phyloP scores from a whole-genome alignment of 2,113 vertebrate genomes.

The Atherinomorus stipes region DNA sequence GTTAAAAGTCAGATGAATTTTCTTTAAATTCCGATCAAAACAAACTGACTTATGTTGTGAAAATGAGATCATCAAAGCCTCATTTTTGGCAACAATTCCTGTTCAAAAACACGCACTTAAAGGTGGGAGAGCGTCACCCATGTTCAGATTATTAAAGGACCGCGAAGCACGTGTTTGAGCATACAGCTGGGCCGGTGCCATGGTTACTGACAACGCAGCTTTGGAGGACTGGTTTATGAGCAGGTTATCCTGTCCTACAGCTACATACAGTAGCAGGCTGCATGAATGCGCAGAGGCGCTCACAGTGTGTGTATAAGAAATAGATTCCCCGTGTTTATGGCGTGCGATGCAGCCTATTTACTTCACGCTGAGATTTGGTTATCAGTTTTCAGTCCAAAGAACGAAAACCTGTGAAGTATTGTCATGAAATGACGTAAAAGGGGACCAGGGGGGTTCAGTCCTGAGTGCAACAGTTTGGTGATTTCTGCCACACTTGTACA shows the following conservation, averaged over 20 bases:
- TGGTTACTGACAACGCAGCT: conserved; percentile 78
- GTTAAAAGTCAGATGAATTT: background rate
- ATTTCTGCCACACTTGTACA: background rate
- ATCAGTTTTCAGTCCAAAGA: background rate
- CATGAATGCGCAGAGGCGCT: conserved; percentile 1
- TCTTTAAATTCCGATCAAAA: too few relatives aligned
- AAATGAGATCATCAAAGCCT: background rate
- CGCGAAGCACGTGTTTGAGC: conserved; percentile 74
- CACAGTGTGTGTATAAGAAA: background rate
- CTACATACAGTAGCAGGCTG: conserved; percentile 3
- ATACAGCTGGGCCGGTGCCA: conserved; percentile 77
- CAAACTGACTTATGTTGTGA: background rate
- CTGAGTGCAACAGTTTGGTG: background rate
- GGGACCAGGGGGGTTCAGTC: background rate
- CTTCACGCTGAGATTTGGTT: background rate
- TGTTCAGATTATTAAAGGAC: conserved; percentile 52
- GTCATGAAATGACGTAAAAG: background rate
- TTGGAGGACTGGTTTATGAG: conserved; percentile 39
- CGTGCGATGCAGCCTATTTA: background rate
- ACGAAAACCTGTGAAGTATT: background rate
- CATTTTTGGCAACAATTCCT: background rate
- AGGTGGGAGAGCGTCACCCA: conserved; percentile 15
- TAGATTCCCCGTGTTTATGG: background rate
- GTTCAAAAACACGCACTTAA: background rate
- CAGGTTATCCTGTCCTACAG: conserved; percentile 44